Percentiles rank a stretch among this genome's conserved stretches.
phyloP scores from a whole-genome alignment of 1,140 invertebrate genomes.

The Dreissena rostriformis region DNA sequence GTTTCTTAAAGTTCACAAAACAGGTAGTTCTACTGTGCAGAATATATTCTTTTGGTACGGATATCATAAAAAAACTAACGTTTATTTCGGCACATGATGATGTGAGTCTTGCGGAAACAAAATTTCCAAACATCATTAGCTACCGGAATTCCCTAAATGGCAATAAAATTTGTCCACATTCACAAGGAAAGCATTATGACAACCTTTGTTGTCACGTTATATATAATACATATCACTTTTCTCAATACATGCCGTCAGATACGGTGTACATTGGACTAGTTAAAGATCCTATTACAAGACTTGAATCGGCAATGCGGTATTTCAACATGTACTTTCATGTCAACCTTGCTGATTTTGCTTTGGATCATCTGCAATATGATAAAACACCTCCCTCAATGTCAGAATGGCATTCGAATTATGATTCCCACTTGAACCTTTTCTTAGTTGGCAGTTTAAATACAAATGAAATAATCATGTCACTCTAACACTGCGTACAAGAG shows the following conservation, averaged over 20 bases:
- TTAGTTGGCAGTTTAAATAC: background rate
- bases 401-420: conserved; percentile 66
- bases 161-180: conserved; percentile 41
- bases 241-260: conserved; percentile 57
- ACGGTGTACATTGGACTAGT: conserved; percentile 64
- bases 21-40: conserved; percentile 82
- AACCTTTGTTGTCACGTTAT: conserved; percentile 67
- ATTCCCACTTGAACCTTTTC: conserved; percentile 42
- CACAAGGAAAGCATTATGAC: conserved; percentile 55
- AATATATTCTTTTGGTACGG: conserved; percentile 82
- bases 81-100: conserved; percentile 78
- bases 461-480: no score
- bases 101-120: background rate
- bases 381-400: conserved; percentile 52
- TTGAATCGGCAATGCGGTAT: conserved; percentile 65
- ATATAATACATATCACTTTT: conserved; percentile 55
- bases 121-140: conserved; percentile 55
- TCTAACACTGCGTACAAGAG: background rate
- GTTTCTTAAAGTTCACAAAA: conserved; percentile 79
- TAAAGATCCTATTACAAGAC: conserved; percentile 59
- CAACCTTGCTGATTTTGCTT: conserved; percentile 34
- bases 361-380: conserved; percentile 49
- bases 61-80: conserved; percentile 81
- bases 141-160: conserved; percentile 15
- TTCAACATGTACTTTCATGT: conserved; percentile 48